Evolutionary conservation across 1,140 invertebrate genomes (phyloP).

Genomic region (Drosophila novamexicana): DNA sequence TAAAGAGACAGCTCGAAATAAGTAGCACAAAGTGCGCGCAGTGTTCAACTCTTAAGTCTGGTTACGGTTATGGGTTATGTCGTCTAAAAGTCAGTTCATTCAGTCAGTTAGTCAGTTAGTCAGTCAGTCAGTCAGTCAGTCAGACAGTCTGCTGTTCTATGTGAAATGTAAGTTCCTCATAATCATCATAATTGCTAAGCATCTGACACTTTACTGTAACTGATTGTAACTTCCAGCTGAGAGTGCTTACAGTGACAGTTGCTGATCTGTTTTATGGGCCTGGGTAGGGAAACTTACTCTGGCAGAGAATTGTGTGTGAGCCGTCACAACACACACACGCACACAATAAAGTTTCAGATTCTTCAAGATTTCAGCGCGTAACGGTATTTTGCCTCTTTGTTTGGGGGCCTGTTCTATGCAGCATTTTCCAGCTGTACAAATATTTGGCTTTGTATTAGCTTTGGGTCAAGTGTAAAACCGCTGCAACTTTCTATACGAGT

Average conservation of each 20-base stretch:
- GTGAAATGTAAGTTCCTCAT: conserved; percentile 39
- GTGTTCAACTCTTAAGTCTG: conserved; percentile 16
- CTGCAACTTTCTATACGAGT: conserved; percentile 36
- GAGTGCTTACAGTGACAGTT: conserved; percentile 19
- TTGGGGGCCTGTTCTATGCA: conserved; percentile 15
- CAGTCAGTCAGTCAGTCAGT: conserved; percentile 13
- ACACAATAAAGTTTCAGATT: conserved; percentile 24
- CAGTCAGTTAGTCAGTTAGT: conserved; percentile 25
- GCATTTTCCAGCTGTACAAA: conserved; percentile 47
- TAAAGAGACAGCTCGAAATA: conserved; percentile 42
- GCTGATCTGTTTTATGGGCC: conserved; percentile 43
- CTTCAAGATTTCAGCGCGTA: conserved; percentile 30
- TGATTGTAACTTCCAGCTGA: conserved; percentile 50
- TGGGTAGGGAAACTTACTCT: conserved; percentile 9
- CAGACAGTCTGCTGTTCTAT: conserved; percentile 25
- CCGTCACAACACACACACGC: conserved; percentile 4
- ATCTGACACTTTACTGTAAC: conserved; percentile 67
- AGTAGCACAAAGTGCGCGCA: conserved; percentile 59
- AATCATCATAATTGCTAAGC: conserved; percentile 67
- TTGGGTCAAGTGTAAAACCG: conserved; percentile 42
- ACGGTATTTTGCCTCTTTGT: conserved; percentile 46
- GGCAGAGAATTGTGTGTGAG: conserved; percentile 28
- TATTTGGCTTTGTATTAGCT: conserved; percentile 56
- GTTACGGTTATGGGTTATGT: conserved; percentile 48
- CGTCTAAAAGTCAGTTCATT: conserved; percentile 26